A percentile compares a stretch with the other conserved stretches of the same genome.
phyloP scores from a whole-genome alignment of 2,113 vertebrate species.

The Pygoscelis antarcticus region DNA sequence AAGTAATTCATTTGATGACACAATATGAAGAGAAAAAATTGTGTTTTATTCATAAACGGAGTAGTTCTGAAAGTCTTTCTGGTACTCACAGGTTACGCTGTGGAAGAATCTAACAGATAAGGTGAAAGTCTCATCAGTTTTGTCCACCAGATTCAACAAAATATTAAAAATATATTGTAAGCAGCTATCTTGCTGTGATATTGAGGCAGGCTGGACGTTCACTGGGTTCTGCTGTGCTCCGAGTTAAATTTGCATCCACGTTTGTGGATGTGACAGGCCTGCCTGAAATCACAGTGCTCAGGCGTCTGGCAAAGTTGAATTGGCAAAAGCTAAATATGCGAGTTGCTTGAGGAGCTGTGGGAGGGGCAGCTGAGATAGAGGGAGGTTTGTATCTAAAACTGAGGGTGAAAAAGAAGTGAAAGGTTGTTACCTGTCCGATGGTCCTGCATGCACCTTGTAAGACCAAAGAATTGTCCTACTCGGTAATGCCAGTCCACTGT shows the following conservation, averaged over 20 bases:
- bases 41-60: neutral
- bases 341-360: neutral
- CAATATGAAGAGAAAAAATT: neutral
- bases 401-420: neutral
- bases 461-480: neutral
- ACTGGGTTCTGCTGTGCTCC: neutral
- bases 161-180: neutral
- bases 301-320: neutral
- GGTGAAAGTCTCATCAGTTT: neutral
- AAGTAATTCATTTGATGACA: neutral
- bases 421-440: neutral
- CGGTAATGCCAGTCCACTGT: neutral
- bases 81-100: neutral
- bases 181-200: neutral
- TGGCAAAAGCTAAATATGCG: neutral
- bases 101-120: neutral
- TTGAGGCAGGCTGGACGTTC: neutral
- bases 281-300: neutral
- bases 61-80: slow-evolving; percentile 3
- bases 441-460: neutral
- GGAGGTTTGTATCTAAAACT: neutral
- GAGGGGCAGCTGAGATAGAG: neutral
- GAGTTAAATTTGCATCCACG: neutral
- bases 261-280: neutral
- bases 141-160: neutral